These are phyloP conservation scores for Rhinoraja longicauda DNA, from an alignment of 2,797 vertebrate species.

Conservation along the genomic window DNA sequence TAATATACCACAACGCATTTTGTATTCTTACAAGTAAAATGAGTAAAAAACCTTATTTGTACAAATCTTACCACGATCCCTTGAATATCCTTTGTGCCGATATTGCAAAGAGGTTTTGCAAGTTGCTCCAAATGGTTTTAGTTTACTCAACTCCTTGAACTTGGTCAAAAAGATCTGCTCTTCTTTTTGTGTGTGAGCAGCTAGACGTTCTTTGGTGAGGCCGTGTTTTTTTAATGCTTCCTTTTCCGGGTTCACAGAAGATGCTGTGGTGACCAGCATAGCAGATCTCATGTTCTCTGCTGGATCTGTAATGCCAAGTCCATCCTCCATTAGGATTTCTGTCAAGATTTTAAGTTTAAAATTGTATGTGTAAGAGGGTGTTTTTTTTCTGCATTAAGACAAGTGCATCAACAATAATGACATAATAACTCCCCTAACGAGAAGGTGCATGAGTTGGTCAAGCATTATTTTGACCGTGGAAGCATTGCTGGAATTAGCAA, in stretches of 20 bases:
- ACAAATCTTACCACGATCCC: constrained; percentile 48
- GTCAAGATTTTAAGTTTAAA: background rate
- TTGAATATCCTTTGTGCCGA: constrained; percentile 52
- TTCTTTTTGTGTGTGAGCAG: constrained; percentile 86
- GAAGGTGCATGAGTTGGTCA: background rate
- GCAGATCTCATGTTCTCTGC: constrained; percentile 57
- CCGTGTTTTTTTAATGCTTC: constrained; percentile 76
- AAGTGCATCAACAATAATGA: background rate
- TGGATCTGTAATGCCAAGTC: constrained; percentile 59
- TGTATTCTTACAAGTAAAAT: background rate
- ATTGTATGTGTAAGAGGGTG: background rate
- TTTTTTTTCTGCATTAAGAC: background rate
- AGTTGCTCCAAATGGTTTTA: constrained; percentile 66
- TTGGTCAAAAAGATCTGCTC: constrained; percentile 84
- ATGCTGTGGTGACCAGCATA: constrained; percentile 52
- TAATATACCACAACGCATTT: background rate
- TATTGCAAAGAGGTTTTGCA: constrained; percentile 63
- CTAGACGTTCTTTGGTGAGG: constrained; percentile 87
- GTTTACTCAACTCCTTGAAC: constrained; percentile 66
- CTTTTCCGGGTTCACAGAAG: constrained; percentile 65
- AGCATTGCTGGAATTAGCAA: background rate
- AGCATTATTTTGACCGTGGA: background rate
- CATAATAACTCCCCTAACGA: no score
- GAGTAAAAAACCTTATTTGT: background rate
- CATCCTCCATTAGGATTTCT: constrained; percentile 77